A percentile compares a stretch with the other conserved stretches of the same genome.
phyloP scores from a whole-genome alignment of 2,888 invertebrate species.

The Sphaerophoria taeniata region DNA sequence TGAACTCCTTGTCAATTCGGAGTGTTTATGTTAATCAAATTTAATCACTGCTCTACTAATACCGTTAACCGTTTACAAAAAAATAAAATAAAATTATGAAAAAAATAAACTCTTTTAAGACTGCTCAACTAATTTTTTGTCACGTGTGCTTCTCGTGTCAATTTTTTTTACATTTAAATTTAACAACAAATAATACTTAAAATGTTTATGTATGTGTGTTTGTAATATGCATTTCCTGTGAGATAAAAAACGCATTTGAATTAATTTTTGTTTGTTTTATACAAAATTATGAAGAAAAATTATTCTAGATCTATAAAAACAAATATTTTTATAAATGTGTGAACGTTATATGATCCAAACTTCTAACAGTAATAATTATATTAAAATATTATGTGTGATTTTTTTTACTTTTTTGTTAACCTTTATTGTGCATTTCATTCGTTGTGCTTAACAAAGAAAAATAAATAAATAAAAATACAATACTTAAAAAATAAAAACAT shows the following conservation, averaged over 20 bases:
- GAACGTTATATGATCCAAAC: slow-evolving; percentile 15
- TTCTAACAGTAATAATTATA: background rate
- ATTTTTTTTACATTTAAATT: slow-evolving; percentile 58
- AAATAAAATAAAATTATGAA: background rate
- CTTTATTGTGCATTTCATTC: slow-evolving; percentile 32
- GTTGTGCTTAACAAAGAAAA: slow-evolving; percentile 59
- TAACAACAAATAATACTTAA: slow-evolving; percentile 34
- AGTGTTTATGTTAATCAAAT: slow-evolving; percentile 41
- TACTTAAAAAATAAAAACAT: slow-evolving; percentile 28
- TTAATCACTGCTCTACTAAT: slow-evolving; percentile 58
- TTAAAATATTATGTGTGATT: slow-evolving; percentile 33
- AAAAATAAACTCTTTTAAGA: slow-evolving; percentile 62
- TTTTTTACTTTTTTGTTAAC: slow-evolving; percentile 23
- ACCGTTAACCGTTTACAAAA: slow-evolving; percentile 55
- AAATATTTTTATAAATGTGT: slow-evolving; percentile 66
- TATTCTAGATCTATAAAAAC: slow-evolving; percentile 35
- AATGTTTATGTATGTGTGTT: slow-evolving; percentile 15
- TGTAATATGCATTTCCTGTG: slow-evolving; percentile 45
- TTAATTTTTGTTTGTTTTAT: slow-evolving; percentile 25
- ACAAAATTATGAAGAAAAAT: slow-evolving; percentile 27
- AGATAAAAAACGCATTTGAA: slow-evolving; percentile 36
- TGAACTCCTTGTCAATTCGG: background rate
- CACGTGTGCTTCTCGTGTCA: slow-evolving; percentile 68
- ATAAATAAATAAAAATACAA: slow-evolving; percentile 19
- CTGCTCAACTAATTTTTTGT: slow-evolving; percentile 70